These are phyloP conservation scores for Sorex maritimensis DNA, from an alignment of 2,797 vertebrate species.

Conservation along the genomic window DNA sequence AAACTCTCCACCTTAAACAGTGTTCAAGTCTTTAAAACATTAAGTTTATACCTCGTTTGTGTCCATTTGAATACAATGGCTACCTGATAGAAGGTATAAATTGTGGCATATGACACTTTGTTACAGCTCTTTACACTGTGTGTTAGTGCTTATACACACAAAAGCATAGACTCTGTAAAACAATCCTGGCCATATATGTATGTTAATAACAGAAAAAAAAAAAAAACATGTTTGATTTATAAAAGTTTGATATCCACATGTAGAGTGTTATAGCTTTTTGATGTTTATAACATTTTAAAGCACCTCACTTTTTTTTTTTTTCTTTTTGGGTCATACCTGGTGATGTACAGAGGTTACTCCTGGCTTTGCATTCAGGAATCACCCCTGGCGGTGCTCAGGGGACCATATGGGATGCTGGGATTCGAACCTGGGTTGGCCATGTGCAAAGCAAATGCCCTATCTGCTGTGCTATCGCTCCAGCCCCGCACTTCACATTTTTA, in stretches of 20 bases:
- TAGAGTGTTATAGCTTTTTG: background rate
- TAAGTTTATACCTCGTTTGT: too few species aligned
- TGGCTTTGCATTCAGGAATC: too few species aligned
- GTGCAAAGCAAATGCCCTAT: too few species aligned
- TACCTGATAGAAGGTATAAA: background rate
- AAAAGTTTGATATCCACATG: background rate
- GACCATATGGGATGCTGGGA: too few species aligned
- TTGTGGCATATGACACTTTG: background rate
- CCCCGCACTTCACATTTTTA: background rate
- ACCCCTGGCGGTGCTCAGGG: too few species aligned
- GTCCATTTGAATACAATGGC: too few species aligned
- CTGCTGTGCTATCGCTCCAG: too few species aligned
- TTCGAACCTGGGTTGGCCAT: too few species aligned
- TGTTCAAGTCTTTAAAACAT: too few species aligned
- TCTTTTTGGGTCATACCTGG: too few species aligned
- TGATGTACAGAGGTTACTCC: too few species aligned
- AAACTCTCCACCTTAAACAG: too few species aligned
- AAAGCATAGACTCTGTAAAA: background rate
- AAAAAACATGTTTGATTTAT: background rate
- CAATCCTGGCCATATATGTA: background rate
- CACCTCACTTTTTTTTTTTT: background rate
- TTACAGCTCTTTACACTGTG: background rate
- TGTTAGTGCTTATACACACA: background rate
- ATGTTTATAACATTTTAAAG: background rate
- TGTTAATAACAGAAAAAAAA: background rate